phyloP scores from a whole-genome alignment of 30 jellyfish, hydroid and myxozoan genomes.

The Catostylus mosaicus region DNA sequence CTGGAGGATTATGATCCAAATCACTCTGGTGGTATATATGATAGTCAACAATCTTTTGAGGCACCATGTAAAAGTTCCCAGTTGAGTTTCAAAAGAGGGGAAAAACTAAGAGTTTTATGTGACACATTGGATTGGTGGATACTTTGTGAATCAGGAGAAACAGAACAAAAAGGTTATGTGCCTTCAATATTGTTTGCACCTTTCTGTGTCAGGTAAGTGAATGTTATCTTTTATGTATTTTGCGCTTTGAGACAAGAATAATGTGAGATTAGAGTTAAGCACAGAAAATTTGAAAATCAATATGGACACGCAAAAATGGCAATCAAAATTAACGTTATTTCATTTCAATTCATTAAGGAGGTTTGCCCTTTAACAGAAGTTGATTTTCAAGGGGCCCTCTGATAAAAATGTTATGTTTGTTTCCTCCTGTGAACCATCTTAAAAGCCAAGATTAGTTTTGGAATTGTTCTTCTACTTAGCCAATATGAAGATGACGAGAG shows the following conservation, averaged over 20 bases:
- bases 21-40: neutral
- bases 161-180: slow-evolving; percentile 35
- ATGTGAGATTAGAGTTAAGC: no score
- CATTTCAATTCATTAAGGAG: no score
- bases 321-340: no score
- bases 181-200: slow-evolving; percentile 55
- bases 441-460: no score
- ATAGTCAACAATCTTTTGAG: slow-evolving; percentile 19
- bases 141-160: slow-evolving; percentile 16
- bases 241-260: no score
- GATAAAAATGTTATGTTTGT: no score
- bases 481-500: slow-evolving; percentile 4
- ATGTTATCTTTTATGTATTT: neutral
- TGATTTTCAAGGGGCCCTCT: no score
- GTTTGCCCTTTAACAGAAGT: no score
- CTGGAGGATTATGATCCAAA: slow-evolving; percentile 48
- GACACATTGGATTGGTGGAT: slow-evolving; percentile 67
- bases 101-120: slow-evolving; percentile 28
- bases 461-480: slow-evolving; percentile 22
- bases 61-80: slow-evolving; percentile 37
- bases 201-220: slow-evolving; percentile 25
- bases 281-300: neutral
- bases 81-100: slow-evolving; percentile 47
- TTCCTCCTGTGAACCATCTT: no score
- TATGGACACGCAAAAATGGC: no score